Percentiles rank a stretch among this genome's conserved stretches.
phyloP scores from a whole-genome alignment of 2,113 vertebrate genomes.

The Anguilla japonica region DNA sequence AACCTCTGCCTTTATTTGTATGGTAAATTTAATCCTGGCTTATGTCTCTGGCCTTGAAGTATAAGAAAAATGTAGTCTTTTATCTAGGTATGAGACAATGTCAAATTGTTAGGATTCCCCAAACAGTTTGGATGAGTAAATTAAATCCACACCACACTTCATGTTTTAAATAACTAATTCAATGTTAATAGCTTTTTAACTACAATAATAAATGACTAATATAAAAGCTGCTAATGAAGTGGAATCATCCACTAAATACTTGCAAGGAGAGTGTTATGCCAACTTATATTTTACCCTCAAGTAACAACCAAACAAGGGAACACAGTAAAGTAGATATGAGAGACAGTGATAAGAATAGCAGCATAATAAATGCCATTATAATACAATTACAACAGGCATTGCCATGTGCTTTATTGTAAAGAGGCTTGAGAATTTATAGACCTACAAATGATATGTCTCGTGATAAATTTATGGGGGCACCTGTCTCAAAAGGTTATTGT shows the following conservation, averaged over 20 bases:
- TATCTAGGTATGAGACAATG: background rate
- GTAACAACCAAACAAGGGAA: slow-evolving; percentile 1
- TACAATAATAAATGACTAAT: background rate
- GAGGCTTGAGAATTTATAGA: background rate
- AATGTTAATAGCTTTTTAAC: background rate
- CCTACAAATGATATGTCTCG: background rate
- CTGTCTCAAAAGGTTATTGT: background rate
- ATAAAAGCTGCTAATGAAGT: background rate
- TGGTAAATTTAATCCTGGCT: background rate
- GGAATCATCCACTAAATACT: background rate
- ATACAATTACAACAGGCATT: background rate
- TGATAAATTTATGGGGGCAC: background rate
- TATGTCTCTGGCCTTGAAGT: background rate
- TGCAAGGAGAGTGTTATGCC: background rate
- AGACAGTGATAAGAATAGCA: background rate
- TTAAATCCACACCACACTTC: background rate
- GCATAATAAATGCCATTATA: background rate
- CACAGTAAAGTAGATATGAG: background rate
- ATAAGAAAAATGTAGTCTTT: background rate
- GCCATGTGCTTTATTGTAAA: background rate
- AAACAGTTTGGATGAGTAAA: background rate
- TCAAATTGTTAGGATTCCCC: slow-evolving; percentile 1
- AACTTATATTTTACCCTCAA: background rate
- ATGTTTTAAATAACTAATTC: background rate
- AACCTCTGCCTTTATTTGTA: background rate